phyloP scores from a whole-genome alignment of 2,797 vertebrate species.

The Sebastes taczanowskii region DNA sequence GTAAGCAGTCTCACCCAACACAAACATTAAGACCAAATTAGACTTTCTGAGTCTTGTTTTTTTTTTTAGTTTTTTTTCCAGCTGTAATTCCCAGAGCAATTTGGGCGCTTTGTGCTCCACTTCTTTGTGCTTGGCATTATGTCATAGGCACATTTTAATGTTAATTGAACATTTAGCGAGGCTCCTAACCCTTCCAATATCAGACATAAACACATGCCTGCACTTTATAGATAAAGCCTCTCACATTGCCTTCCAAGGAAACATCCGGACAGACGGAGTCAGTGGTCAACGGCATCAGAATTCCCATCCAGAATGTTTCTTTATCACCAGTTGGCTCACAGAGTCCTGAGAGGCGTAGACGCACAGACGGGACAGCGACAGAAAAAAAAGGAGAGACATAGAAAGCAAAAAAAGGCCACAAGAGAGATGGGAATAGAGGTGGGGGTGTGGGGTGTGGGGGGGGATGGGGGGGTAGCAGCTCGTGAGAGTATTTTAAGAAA shows the following conservation, averaged over 20 bases:
- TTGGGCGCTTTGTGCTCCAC: slow-evolving; percentile 58
- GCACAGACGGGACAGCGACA: slow-evolving; percentile 4
- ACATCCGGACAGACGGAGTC: slow-evolving; percentile 55
- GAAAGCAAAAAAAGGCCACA: background rate
- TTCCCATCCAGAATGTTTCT: slow-evolving; percentile 45
- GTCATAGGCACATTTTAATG: slow-evolving; percentile 76
- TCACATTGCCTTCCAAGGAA: slow-evolving; percentile 47
- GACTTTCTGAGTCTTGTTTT: slow-evolving; percentile 19
- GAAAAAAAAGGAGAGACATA: background rate
- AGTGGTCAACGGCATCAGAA: slow-evolving; percentile 62
- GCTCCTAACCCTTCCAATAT: slow-evolving; percentile 59
- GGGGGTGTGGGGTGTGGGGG: background rate
- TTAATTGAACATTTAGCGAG: slow-evolving; percentile 76
- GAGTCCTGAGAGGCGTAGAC: slow-evolving; percentile 27
- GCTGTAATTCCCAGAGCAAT: slow-evolving; percentile 67
- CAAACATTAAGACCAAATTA: slow-evolving; percentile 61
- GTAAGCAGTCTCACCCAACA: slow-evolving; percentile 42
- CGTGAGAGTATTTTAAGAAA: slow-evolving; percentile 28
- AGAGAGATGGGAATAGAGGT: slow-evolving; percentile 12
- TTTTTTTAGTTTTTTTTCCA: slow-evolving; percentile 11
- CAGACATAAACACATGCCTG: slow-evolving; percentile 72
- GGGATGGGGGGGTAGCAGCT: background rate
- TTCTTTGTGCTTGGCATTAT: slow-evolving; percentile 69
- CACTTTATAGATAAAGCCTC: slow-evolving; percentile 72
- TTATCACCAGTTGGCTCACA: slow-evolving; percentile 38